Base-by-base conservation (phyloP, 1,140 invertebrate species). In the Carposina sasakii region DNA sequence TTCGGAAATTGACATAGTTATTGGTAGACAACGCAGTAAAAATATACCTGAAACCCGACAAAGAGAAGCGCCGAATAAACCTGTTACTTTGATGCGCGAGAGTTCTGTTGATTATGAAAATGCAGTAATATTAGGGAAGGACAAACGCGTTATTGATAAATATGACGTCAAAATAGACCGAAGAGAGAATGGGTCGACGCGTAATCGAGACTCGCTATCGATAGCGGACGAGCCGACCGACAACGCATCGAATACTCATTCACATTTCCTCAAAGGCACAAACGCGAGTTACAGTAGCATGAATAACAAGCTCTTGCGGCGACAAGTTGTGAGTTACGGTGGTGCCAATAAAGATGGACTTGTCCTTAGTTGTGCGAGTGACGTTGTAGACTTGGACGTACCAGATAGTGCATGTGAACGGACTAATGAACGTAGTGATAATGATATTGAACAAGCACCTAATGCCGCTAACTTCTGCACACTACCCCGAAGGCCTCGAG, bases 1-100 rank as follows among this genome's bases (percentile, higher is more conserved):
- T 12, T 86, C 88, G 12, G 89, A 93, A 49, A 91, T 95, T 17
- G 91, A 94, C 63, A 90, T 95, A 28, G 89, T 94, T 4, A 89
- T 93, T 21, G 88, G 88, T 41, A 84, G 84, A 51, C 85, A 76
- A 54, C 77, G 74, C 16, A 86, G 70, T 54, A 53, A 23, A 36
- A 49, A 52, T 16, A n/a, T n/a, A n/a, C 30, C 51, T 19, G 71
- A 75, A 24, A 28, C 40, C 20, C 58, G 60, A 49, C 72, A 73
- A 58, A 81, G 82, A 39, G 85, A 74, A 36, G 51, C 43, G 31
- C 48, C 67, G 3, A 59, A 75, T 46, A 68, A 60, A 56, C 73
- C 36, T 17, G 55, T 54, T 4, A 39, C 71, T 12, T 52, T 81
- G 33, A 86, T 90, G 76, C 86, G 86, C 45, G 90, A 91, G 73